A percentile compares a stretch with the other conserved stretches of the same genome.
phyloP scores from a whole-genome alignment of 1,140 invertebrate genomes.

The Brachionus rotundiformis region DNA sequence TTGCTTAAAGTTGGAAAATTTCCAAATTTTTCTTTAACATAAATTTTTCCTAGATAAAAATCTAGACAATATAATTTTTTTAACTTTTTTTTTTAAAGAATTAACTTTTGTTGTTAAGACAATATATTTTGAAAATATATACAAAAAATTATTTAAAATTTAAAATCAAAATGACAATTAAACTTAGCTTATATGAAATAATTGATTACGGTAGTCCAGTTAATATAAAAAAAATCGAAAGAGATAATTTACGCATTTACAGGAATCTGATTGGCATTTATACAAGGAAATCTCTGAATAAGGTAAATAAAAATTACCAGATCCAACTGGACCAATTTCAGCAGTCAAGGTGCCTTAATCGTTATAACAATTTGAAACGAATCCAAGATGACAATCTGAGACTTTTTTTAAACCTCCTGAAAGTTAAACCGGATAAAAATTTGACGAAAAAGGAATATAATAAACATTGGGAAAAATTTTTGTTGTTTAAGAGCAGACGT shows the following conservation, averaged over 20 bases:
- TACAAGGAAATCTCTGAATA: not conserved
- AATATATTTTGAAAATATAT: too few relatives aligned
- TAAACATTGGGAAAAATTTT: slow-evolving; percentile 36
- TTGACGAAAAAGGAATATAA: slow-evolving; percentile 11
- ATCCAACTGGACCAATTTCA: not conserved
- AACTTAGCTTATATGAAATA: not conserved
- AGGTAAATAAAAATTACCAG: not conserved
- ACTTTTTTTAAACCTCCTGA: slow-evolving; percentile 1
- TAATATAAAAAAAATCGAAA: slow-evolving; percentile 44
- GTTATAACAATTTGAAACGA: not conserved
- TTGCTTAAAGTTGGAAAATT: too few relatives aligned
- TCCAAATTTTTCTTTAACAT: too few relatives aligned
- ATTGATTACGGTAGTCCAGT: slow-evolving; percentile 8
- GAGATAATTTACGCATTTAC: slow-evolving; percentile 26
- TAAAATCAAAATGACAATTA: slow-evolving; percentile 9
- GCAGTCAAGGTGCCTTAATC: slow-evolving; percentile 14
- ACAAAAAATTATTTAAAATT: too few relatives aligned
- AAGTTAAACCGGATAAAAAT: slow-evolving; percentile 34
- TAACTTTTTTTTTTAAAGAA: too few relatives aligned
- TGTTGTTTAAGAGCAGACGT: slow-evolving; percentile 17
- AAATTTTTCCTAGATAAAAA: too few relatives aligned
- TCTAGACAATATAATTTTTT: too few relatives aligned
- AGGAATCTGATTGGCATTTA: slow-evolving; percentile 30
- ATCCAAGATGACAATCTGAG: slow-evolving; percentile 23
- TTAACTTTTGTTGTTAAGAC: too few relatives aligned